Percentiles rank a stretch among this genome's conserved stretches.
phyloP scores from a whole-genome alignment of 2,888 invertebrate species.

The Campaea margaritaria region DNA sequence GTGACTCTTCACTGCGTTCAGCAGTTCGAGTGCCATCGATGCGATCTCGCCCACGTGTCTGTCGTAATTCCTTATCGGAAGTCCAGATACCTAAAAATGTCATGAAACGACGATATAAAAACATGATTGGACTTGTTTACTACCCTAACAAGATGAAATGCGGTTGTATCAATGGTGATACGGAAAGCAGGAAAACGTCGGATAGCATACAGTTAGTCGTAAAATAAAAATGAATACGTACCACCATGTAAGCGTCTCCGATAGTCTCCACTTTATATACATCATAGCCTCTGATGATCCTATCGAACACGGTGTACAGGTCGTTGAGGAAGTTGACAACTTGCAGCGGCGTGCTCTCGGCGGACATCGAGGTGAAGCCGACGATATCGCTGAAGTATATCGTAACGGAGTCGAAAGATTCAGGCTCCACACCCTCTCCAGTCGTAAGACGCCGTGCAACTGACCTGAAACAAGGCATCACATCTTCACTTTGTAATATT shows the following conservation, averaged over 20 bases:
- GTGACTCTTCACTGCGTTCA: conserved; percentile 94
- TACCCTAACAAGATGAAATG: too few relatives aligned
- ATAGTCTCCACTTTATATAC: conserved; percentile 99
- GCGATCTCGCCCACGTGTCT: conserved; percentile 96
- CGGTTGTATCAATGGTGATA: too few relatives aligned
- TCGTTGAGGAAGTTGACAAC: conserved; percentile 99
- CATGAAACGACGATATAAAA: conserved; percentile 1
- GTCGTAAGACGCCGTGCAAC: conserved; percentile 95
- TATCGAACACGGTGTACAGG: conserved; percentile 98
- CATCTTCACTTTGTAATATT: conserved; percentile 4
- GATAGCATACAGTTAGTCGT: neutral
- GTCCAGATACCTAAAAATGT: conserved; percentile 90
- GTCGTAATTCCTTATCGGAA: conserved; percentile 93
- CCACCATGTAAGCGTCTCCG: conserved; percentile 91
- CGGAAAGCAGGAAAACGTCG: too few relatives aligned
- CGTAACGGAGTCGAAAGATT: conserved; percentile 96
- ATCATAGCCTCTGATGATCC: conserved; percentile 98
- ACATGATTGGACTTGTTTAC: neutral
- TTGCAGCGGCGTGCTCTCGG: conserved; percentile 96
- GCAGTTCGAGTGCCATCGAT: conserved; percentile 95
- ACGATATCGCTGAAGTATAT: conserved; percentile 99
- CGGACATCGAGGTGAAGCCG: conserved; percentile 98
- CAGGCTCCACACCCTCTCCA: conserved; percentile 96
- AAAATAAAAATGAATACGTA: conserved; percentile 58
- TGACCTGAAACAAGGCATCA: conserved; percentile 69